A percentile compares a stretch with the other conserved stretches of the same genome.
phyloP scores from a whole-genome alignment of 2,888 invertebrate genomes.

The Drosophila peninsularis region DNA sequence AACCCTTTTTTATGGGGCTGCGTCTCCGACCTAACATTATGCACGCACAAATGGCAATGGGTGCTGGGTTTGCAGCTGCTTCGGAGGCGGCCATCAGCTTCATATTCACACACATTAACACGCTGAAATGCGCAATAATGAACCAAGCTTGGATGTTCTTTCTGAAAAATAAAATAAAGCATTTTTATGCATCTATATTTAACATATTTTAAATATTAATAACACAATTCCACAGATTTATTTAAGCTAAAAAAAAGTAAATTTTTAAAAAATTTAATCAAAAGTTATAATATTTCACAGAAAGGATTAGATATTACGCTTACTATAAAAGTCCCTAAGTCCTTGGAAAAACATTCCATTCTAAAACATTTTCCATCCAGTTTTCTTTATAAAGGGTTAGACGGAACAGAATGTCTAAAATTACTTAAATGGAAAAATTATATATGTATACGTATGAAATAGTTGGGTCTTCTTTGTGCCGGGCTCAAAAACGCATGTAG shows the following conservation, averaged over 20 bases:
- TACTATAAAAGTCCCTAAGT: too few species aligned
- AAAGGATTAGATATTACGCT: too few species aligned
- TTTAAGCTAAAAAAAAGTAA: not conserved
- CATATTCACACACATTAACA: conserved; percentile 67
- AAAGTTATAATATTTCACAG: not conserved
- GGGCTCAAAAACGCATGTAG: conserved; percentile 75
- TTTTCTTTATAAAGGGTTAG: conserved; percentile 24
- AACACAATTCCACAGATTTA: not conserved
- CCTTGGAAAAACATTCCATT: not conserved
- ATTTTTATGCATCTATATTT: conserved; percentile 16
- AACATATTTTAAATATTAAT: conserved; percentile 18
- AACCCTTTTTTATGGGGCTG: conserved; percentile 74
- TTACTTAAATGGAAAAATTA: conserved; percentile 19
- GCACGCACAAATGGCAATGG: conserved; percentile 58
- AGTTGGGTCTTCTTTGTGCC: conserved; percentile 65
- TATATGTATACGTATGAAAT: conserved; percentile 41
- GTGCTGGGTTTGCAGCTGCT: conserved; percentile 51
- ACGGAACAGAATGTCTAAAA: conserved; percentile 20
- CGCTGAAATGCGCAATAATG: conserved; percentile 44
- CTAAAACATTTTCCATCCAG: not conserved
- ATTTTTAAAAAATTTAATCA: not conserved
- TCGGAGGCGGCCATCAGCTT: conserved; percentile 32
- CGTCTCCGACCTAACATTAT: conserved; percentile 59
- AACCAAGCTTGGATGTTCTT: conserved; percentile 26
- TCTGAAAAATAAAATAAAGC: conserved; percentile 3